Conservation (phyloP, 2,888 invertebrate species). For the Clanis bilineata region DNA sequence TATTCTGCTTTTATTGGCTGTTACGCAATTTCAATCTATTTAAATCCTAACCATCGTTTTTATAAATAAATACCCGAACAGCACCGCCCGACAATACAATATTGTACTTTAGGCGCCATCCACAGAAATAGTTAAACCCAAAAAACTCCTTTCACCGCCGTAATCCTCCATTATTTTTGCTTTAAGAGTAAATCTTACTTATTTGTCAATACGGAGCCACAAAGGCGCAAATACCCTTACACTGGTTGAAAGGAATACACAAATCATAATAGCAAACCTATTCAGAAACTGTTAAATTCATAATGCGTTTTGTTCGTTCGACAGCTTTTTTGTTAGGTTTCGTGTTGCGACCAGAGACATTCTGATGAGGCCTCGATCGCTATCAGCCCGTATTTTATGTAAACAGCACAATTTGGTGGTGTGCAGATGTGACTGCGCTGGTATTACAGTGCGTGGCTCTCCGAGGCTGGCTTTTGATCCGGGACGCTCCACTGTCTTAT, state of each 20-base stretch:
- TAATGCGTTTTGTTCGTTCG: constrained; percentile 79
- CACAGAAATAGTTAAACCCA: constrained; percentile 48
- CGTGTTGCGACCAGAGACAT: constrained; percentile 59
- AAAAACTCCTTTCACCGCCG: constrained; percentile 54
- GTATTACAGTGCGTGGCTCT: constrained; percentile 73
- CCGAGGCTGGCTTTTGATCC: constrained; percentile 76
- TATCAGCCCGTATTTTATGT: constrained; percentile 76
- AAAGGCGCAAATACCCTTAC: constrained; percentile 80
- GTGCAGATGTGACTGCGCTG: constrained; percentile 79
- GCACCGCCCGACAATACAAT: constrained; percentile 67
- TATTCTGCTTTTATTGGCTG: too few species aligned
- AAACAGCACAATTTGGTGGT: constrained; percentile 78
- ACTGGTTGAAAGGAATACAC: constrained; percentile 75
- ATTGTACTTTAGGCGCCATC: constrained; percentile 70
- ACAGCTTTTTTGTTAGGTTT: constrained; percentile 67
- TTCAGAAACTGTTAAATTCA: constrained; percentile 80
- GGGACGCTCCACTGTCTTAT: constrained; percentile 79
- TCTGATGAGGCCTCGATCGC: constrained; percentile 71
- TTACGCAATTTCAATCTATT: constrained; percentile 64
- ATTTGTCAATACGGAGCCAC: constrained; percentile 81
- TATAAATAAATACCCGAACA: constrained; percentile 64
- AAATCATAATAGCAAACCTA: constrained; percentile 77
- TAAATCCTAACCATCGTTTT: constrained; percentile 56
- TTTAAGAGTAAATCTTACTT: constrained; percentile 76
- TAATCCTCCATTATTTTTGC: constrained; percentile 78